A percentile compares a stretch with the other conserved stretches of the same genome.
Conservation (phyloP, 2,113 vertebrate genomes). For the Nerophis ophidion region DNA sequence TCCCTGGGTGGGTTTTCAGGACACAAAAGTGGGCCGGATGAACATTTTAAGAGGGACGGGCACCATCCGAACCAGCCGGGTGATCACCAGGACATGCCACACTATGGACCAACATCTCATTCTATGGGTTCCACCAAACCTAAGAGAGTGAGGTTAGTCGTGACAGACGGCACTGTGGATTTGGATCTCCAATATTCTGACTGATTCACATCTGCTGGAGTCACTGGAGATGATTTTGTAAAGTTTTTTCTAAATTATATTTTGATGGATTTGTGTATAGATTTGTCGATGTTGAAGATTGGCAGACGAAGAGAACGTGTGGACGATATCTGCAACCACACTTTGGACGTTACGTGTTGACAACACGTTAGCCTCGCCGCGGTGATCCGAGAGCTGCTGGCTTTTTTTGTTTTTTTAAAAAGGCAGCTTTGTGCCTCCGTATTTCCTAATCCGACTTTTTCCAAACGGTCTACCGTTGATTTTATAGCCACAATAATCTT, state of each 20-base stretch:
- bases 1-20: constrained; percentile 61
- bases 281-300: too few species aligned
- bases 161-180: constrained; percentile 73
- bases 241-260: constrained; percentile 41
- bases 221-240: constrained; percentile 24
- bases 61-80: constrained; percentile 61
- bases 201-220: constrained; percentile 35
- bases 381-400: constrained; percentile 23
- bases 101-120: constrained; percentile 62
- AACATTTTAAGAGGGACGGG: constrained; percentile 60
- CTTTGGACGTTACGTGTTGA: constrained; percentile 10
- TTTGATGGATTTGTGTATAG: constrained; percentile 27
- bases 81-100: constrained; percentile 53
- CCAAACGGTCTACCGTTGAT: constrained; percentile 27
- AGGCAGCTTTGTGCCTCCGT: constrained; percentile 61
- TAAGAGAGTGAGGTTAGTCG: constrained; percentile 74
- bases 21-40: constrained; percentile 51
- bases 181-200: constrained; percentile 75
- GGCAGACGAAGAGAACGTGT: constrained; percentile 18
- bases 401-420: constrained; percentile 22
- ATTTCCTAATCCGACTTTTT: constrained; percentile 61
- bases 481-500: constrained; percentile 37
- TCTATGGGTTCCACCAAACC: constrained; percentile 68
- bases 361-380: constrained; percentile 2
- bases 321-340: constrained; percentile 31